These are phyloP conservation scores for Pangasius macronema DNA, from an alignment of 2,797 vertebrate genomes.

Conservation along the genomic window DNA sequence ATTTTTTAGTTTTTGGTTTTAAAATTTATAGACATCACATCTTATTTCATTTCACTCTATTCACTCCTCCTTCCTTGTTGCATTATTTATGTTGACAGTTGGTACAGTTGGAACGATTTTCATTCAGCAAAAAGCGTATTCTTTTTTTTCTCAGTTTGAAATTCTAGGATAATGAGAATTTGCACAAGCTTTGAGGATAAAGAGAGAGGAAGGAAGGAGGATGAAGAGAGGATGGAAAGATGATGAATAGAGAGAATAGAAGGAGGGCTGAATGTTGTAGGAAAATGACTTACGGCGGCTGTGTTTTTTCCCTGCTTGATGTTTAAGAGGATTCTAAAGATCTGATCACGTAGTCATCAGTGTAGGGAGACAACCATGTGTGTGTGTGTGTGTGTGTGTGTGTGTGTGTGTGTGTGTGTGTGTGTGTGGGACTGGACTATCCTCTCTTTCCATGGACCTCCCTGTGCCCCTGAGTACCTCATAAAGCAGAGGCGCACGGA, in stretches of 20 bases:
- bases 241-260: neutral
- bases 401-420: constrained; percentile 1
- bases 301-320: constrained; percentile 31
- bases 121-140: neutral
- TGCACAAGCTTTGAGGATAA: neutral
- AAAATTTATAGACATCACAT: neutral
- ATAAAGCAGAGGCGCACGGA: constrained; percentile 50
- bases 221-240: neutral
- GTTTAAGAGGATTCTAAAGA: constrained; percentile 53
- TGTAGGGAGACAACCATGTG: neutral
- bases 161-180: neutral
- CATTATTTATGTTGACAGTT: neutral
- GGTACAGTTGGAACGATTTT: neutral
- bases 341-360: constrained; percentile 39
- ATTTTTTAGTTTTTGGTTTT: neutral
- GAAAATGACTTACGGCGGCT: constrained; percentile 17
- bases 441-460: constrained; percentile 7
- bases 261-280: constrained; percentile 12
- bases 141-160: neutral
- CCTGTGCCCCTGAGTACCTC: constrained; percentile 41
- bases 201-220: neutral
- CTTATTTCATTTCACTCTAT: neutral
- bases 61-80: neutral
- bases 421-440: neutral
- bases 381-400: neutral